Evolutionary conservation across 2,888 invertebrate species (phyloP).

Genomic region (Chrysotoxum bicinctum): DNA sequence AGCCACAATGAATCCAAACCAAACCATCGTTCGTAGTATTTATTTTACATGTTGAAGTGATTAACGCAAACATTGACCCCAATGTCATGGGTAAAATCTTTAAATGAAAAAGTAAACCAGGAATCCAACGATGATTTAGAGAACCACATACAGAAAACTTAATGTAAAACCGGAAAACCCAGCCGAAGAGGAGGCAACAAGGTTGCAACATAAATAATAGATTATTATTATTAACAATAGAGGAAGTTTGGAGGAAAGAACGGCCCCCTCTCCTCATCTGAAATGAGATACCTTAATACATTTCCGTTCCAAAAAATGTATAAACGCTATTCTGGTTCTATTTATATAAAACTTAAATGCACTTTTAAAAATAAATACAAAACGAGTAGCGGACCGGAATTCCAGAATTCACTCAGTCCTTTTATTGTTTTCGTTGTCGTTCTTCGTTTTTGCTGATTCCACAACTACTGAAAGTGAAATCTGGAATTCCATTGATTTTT

Average conservation of each 20-base stretch:
- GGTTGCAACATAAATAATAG: constrained; percentile 3
- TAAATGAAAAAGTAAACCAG: background rate
- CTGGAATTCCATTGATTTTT: constrained; percentile 60
- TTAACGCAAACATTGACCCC: constrained; percentile 68
- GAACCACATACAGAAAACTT: constrained; percentile 35
- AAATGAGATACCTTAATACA: background rate
- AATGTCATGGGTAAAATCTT: constrained; percentile 54
- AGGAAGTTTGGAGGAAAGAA: background rate
- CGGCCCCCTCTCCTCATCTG: background rate
- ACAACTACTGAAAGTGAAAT: constrained; percentile 58
- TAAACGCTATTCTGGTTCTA: background rate
- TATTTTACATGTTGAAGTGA: constrained; percentile 39
- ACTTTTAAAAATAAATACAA: constrained; percentile 9
- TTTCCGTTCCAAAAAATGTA: background rate
- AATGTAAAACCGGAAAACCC: constrained; percentile 11
- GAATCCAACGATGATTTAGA: constrained; percentile 24
- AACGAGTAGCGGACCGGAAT: constrained; percentile 1
- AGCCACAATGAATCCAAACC: background rate
- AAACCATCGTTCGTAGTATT: constrained; percentile 20
- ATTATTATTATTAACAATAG: background rate
- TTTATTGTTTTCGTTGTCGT: constrained; percentile 9
- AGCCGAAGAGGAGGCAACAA: background rate
- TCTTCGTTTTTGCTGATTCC: background rate
- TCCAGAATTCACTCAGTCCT: constrained; percentile 5
- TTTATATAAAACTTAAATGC: constrained; percentile 22